Percentiles rank a stretch among this genome's conserved stretches.
Evolutionary conservation across 2,797 vertebrate species (phyloP).

Genomic region (Bradypodion pumilum): DNA sequence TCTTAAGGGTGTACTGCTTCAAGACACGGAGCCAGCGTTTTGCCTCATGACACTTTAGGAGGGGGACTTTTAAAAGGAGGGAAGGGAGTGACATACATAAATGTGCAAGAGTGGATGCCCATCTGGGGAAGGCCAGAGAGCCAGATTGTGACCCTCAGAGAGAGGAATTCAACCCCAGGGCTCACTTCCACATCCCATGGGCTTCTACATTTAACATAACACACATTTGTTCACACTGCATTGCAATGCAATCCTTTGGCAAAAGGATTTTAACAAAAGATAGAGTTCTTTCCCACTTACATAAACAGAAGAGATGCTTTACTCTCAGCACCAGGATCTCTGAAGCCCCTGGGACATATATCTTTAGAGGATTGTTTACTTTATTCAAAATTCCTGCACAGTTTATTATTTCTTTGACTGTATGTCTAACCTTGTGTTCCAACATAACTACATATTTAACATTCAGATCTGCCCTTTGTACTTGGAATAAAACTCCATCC

Average conservation of each 20-base stretch:
- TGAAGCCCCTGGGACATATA: conserved; percentile 36
- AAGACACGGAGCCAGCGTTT: too few species aligned
- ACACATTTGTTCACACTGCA: too few species aligned
- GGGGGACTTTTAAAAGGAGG: too few species aligned
- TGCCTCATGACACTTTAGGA: too few species aligned
- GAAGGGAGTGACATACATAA: too few species aligned
- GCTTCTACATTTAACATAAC: not conserved
- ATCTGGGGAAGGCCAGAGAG: too few species aligned
- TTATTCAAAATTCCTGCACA: conserved; percentile 53
- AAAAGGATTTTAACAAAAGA: conserved; percentile 25
- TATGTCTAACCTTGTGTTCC: conserved; percentile 46
- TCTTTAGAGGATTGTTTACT: conserved; percentile 56
- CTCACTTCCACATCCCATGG: too few species aligned
- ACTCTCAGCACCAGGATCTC: conserved; percentile 40
- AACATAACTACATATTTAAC: conserved; percentile 55
- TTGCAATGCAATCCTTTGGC: not conserved
- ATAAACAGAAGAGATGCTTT: conserved; percentile 24
- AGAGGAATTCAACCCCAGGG: too few species aligned
- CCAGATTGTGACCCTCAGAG: too few species aligned
- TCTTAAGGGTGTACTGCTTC: too few species aligned
- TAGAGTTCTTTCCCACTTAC: conserved; percentile 33
- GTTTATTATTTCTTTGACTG: conserved; percentile 60
- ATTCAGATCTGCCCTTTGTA: conserved; percentile 51
- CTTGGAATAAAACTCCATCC: conserved; percentile 17
- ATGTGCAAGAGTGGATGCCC: too few species aligned